These are phyloP conservation scores for Xestia ashworthii DNA, from an alignment of 2,888 invertebrate genomes.

Conservation along the genomic window DNA sequence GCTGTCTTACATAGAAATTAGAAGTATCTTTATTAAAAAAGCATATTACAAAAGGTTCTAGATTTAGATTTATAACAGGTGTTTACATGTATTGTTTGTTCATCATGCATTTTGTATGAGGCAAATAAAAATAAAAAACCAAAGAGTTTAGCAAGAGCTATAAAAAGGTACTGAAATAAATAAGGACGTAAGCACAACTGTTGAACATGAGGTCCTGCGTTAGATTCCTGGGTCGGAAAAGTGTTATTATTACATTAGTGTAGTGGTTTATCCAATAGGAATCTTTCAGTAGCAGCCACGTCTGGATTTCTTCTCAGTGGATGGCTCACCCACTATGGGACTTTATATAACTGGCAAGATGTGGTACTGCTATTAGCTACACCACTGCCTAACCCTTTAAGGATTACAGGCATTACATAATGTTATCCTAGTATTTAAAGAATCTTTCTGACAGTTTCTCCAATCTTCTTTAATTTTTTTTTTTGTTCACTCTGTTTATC, in stretches of 20 bases:
- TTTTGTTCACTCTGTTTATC: no score
- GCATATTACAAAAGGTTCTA: not conserved
- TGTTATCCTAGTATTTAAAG: not conserved
- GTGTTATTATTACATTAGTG: not conserved
- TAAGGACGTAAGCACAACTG: not conserved
- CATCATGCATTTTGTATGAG: not conserved
- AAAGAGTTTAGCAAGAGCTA: not conserved
- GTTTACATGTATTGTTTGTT: no score
- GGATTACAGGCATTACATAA: not conserved
- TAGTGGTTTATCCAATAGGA: not conserved
- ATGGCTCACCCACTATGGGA: not conserved
- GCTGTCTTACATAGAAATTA: no score
- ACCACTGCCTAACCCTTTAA: not conserved
- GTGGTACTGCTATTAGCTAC: not conserved
- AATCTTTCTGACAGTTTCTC: not conserved
- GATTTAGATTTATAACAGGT: not conserved
- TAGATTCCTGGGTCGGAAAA: not conserved
- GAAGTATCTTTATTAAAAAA: not conserved
- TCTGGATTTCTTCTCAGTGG: not conserved
- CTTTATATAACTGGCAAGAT: not conserved
- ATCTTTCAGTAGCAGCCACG: not conserved
- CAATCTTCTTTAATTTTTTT: not conserved
- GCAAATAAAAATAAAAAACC: not conserved
- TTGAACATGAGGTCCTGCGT: not conserved
- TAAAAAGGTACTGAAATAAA: not conserved